Evolutionary conservation across 2,888 invertebrate species (phyloP).

Genomic region (Ennomos fuscantarius): DNA sequence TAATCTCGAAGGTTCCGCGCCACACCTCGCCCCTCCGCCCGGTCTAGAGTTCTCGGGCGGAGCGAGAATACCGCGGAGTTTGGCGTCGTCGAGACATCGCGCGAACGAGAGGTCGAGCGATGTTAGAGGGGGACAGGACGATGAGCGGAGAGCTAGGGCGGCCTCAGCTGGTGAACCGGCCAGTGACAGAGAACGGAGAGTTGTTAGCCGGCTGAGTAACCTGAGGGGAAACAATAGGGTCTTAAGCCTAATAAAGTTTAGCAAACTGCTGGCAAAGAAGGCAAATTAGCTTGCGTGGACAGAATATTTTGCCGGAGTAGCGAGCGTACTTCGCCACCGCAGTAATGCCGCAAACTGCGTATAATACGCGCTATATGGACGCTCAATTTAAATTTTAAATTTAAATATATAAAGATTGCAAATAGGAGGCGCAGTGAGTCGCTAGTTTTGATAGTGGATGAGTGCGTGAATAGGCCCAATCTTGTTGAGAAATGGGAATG

Average conservation of each 20-base stretch:
- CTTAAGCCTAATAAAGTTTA: too few relatives aligned
- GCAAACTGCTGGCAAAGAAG: too few relatives aligned
- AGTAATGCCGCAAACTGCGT: too few relatives aligned
- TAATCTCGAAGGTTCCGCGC: constrained; percentile 82
- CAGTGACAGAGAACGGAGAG: constrained; percentile 91
- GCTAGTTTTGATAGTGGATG: too few relatives aligned
- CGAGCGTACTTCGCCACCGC: too few relatives aligned
- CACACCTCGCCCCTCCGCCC: constrained; percentile 70
- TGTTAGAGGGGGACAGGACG: constrained; percentile 91
- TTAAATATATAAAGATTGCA: too few relatives aligned
- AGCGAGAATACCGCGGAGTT: constrained; percentile 93
- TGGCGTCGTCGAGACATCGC: constrained; percentile 92
- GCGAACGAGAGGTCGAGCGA: constrained; percentile 94
- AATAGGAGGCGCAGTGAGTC: too few relatives aligned
- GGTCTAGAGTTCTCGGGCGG: constrained; percentile 95
- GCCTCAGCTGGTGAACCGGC: constrained; percentile 91
- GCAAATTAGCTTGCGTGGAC: too few relatives aligned
- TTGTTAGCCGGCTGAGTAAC: constrained; percentile 93
- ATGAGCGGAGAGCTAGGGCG: constrained; percentile 91
- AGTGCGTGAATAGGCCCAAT: too few relatives aligned
- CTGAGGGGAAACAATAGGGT: constrained; percentile 43
- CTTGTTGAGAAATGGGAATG: too few relatives aligned
- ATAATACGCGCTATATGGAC: too few relatives aligned
- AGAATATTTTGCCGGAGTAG: not conserved
- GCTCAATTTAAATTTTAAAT: too few relatives aligned